These are phyloP conservation scores for Cottus gobio DNA, from an alignment of 2,113 vertebrate genomes.

Conservation along the genomic window DNA sequence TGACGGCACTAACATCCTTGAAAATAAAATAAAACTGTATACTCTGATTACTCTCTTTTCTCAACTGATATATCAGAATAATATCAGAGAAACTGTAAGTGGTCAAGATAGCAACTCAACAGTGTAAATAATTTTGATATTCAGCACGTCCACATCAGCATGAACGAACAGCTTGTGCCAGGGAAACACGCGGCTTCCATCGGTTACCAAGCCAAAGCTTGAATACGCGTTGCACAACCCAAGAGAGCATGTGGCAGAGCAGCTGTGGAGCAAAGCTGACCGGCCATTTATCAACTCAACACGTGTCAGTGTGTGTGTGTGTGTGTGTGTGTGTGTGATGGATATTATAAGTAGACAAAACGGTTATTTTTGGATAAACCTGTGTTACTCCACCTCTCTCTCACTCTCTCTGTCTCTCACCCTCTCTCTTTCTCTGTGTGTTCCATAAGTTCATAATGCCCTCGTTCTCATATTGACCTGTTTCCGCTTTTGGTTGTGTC, in stretches of 20 bases:
- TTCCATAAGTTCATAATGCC: background rate
- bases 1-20: no score
- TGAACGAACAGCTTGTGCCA: background rate
- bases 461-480: slow-evolving; percentile 52
- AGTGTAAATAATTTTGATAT: background rate
- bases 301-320: slow-evolving; percentile 19
- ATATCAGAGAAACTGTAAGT: background rate
- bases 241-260: slow-evolving; percentile 58
- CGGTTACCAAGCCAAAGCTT: background rate
- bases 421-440: no score
- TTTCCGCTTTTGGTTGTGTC: slow-evolving; percentile 50
- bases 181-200: background rate
- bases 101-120: background rate
- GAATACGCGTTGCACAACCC: slow-evolving; percentile 28
- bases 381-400: background rate
- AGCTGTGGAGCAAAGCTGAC: slow-evolving; percentile 54
- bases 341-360: slow-evolving; percentile 31
- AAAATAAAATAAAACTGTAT: no score
- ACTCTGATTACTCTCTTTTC: no score
- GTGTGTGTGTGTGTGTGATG: slow-evolving; percentile 8
- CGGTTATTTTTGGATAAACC: slow-evolving; percentile 16
- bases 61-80: background rate
- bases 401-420: background rate
- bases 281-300: slow-evolving; percentile 55
- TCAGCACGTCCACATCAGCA: background rate